Conservation (phyloP, 2,113 vertebrate species). For the Ifrita kowaldi region DNA sequence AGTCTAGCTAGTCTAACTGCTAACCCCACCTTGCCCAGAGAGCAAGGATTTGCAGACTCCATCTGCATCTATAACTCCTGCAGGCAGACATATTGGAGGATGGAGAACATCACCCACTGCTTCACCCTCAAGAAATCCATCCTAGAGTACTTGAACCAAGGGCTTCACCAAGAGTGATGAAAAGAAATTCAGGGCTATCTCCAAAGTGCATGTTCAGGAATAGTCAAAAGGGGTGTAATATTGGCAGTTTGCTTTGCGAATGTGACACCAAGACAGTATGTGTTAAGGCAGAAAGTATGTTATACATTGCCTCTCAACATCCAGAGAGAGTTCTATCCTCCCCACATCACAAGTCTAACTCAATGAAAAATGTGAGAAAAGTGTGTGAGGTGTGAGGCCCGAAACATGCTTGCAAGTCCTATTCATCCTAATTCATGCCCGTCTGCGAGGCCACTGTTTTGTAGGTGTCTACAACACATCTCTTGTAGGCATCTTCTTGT, state of each 20-base stretch:
- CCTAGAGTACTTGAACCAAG: not conserved
- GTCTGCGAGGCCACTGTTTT: not conserved
- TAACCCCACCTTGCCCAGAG: not conserved
- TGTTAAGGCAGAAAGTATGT: not conserved
- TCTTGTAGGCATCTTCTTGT: not conserved
- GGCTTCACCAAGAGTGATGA: not conserved
- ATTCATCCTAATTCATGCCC: accelerated
- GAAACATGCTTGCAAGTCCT: not conserved
- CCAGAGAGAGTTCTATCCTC: not conserved
- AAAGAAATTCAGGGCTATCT: not conserved
- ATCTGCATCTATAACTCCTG: not conserved
- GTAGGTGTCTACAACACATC: not conserved
- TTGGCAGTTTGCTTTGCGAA: not conserved
- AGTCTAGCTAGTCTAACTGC: too few species aligned
- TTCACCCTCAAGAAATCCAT: not conserved
- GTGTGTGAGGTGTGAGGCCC: not conserved
- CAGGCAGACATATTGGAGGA: not conserved
- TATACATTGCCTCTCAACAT: not conserved
- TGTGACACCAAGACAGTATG: not conserved
- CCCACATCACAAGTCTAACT: not conserved
- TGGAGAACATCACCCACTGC: not conserved
- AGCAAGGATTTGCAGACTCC: not conserved
- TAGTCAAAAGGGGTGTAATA: not conserved
- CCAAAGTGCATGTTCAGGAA: not conserved
- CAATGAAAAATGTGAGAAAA: not conserved